phyloP scores from a whole-genome alignment of 2,113 vertebrate genomes.

The Cochlearius cochlearius region DNA sequence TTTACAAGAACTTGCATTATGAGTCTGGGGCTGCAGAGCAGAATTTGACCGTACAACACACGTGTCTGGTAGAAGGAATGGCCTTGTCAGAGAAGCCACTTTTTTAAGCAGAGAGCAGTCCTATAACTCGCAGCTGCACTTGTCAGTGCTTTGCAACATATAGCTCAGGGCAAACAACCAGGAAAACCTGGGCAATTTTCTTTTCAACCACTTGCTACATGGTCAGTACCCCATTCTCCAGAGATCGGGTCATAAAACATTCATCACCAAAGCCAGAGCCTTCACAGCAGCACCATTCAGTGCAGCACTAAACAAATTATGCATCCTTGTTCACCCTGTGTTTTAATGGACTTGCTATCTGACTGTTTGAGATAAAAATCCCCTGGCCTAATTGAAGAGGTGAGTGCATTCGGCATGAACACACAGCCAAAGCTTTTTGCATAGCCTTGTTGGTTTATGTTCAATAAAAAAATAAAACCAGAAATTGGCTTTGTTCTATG shows the following conservation, averaged over 20 bases:
- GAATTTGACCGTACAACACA: background rate
- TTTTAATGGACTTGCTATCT: slow-evolving; percentile 36
- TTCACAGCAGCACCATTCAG: background rate
- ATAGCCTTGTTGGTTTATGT: background rate
- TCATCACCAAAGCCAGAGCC: background rate
- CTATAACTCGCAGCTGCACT: background rate
- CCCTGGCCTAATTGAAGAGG: background rate
- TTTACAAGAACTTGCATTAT: background rate
- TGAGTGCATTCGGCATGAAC: background rate
- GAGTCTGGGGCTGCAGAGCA: background rate
- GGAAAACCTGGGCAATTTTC: background rate
- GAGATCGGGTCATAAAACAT: background rate
- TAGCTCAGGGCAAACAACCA: background rate
- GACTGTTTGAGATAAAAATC: background rate
- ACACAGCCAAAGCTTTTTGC: background rate
- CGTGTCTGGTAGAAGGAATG: background rate
- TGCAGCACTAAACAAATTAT: background rate
- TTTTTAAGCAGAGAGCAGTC: background rate
- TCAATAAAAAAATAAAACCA: background rate
- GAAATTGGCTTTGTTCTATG: background rate
- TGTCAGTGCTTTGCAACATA: background rate
- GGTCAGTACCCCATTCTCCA: background rate
- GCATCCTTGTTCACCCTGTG: background rate
- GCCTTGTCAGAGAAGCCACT: background rate
- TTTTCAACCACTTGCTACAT: background rate